Base-by-base conservation (phyloP, 2,888 invertebrate genomes). In the Saturnia pavonia region DNA sequence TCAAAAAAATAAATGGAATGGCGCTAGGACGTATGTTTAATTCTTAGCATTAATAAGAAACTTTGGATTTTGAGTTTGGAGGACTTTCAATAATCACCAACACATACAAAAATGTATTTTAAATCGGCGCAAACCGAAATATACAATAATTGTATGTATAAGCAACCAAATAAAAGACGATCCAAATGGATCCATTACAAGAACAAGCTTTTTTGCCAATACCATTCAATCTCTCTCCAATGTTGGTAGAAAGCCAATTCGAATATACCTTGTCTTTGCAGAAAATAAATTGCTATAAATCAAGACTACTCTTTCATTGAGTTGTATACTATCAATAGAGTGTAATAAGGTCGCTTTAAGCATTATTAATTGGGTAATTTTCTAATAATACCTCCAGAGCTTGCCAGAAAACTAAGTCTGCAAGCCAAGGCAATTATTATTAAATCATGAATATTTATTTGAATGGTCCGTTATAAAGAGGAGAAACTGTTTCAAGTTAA, bases 221-320 rank as follows among this genome's bases (percentile, higher is more conserved):
- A 83, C 79, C 77, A 82, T 85, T 65, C 81, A 78, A 76, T 74
- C 75, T 78, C 80, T 78, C 74, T 40, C 79, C 75, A 77, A 77
- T 82, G 80, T 85, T 87, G 87, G 86, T 82, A 78, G 72, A 69
- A 74, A 80, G 88, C 87, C 87, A 87, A 86, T 82, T 83, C 83
- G 84, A 85, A 85, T 85, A 87, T 79, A 80, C 79, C 82, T 81
- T 84, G 81, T 84, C 79, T 81, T 76, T 79, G 79, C 81, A 80
- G 81, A 82, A 65, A 84, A 87, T 83, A 85, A 84, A 86, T 86
- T 84, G 84, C 80, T 80, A 80, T 67, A 70, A 70, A 70, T 70
- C 54, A 54, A 66, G 65, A 66, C 51, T 48, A 70, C 45, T 67
- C 67, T 70, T 54, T 65, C 16, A 65, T 16, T 65, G 40, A 65